Evolutionary conservation across 2,888 invertebrate genomes (phyloP).

Genomic region (Phengaris alcon): DNA sequence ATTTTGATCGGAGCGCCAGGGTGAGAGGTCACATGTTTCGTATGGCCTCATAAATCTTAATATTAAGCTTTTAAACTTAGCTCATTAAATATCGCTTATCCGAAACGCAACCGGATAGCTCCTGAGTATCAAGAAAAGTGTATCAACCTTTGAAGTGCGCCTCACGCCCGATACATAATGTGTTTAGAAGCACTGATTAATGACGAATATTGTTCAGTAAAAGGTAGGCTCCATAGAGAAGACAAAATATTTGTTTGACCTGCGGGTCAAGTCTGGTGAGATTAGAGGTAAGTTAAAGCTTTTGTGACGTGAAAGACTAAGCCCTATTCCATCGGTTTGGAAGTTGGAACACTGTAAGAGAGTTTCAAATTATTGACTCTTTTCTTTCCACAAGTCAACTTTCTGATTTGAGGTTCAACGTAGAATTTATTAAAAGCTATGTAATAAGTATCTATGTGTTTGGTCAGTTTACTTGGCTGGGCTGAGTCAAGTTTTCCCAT

Average conservation of each 20-base stretch:
- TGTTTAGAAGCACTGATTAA: neutral
- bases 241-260: neutral
- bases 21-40: conserved; percentile 7
- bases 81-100: conserved; percentile 24
- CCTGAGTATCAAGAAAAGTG: neutral
- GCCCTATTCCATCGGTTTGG: no score
- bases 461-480: no score
- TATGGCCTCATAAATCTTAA: conserved; percentile 24
- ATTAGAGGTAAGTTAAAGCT: neutral
- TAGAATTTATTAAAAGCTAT: no score
- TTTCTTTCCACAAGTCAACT: no score
- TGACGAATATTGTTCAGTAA: neutral
- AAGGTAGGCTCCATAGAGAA: neutral
- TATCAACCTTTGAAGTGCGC: conserved; percentile 10
- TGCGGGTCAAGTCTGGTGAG: neutral
- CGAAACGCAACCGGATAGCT: neutral
- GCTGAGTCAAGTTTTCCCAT: no score
- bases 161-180: neutral
- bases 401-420: no score
- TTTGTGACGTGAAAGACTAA: no score
- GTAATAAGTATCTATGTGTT: no score
- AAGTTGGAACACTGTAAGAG: no score
- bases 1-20: neutral
- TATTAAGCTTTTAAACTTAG: conserved; percentile 22
- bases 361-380: no score